Conservation (phyloP, 2,113 vertebrate species). For the Hypocryptadius cinnamomeus region DNA sequence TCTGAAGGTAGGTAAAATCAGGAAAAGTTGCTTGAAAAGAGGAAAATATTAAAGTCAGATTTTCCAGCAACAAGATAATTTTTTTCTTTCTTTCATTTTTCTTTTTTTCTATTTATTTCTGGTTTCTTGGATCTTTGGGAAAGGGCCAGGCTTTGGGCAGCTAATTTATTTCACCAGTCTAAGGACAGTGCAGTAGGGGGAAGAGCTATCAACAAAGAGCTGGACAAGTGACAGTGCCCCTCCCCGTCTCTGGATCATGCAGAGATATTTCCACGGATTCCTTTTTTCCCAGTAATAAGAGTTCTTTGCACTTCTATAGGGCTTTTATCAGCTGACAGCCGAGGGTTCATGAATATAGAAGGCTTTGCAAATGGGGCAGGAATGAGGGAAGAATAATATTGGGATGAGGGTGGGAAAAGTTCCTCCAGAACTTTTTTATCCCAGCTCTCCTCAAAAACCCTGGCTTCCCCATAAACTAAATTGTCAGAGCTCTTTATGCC, state of each 20-base stretch:
- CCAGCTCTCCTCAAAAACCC: accelerated
- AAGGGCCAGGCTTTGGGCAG: neutral
- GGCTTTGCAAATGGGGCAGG: neutral
- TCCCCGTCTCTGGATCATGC: neutral
- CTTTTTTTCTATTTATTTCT: neutral
- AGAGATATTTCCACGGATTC: neutral
- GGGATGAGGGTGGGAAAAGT: neutral
- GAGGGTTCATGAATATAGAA: neutral
- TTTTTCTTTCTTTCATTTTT: neutral
- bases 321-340: neutral
- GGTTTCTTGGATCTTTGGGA: neutral
- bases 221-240: neutral
- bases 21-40: neutral
- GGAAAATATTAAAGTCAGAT: neutral
- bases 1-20: neutral
- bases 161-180: neutral
- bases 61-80: neutral
- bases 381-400: neutral
- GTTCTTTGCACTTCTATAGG: neutral
- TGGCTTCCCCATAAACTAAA: neutral
- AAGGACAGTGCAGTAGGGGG: neutral
- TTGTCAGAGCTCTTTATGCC: neutral
- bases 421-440: neutral
- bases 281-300: neutral
- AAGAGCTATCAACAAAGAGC: neutral